Base-by-base conservation (phyloP, 2,113 vertebrate genomes). In the Kobus ellipsiprymnus region DNA sequence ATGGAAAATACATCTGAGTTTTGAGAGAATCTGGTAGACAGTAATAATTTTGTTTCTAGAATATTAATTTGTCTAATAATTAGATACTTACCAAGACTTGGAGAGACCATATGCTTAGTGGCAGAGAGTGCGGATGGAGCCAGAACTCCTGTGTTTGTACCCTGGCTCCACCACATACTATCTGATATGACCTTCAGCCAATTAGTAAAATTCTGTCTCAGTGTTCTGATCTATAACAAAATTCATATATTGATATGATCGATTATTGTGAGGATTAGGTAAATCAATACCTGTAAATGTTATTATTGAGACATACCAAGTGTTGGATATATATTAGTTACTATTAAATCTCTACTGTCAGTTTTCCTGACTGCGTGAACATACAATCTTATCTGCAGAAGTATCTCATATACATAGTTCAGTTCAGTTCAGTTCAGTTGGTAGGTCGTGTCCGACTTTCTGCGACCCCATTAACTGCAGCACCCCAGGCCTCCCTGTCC, bases 11-110 rank as follows among this genome's bases (percentile, higher is more conserved):
- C 16, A 10, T 64, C 55, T 77, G 30, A 67, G 14, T 48, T 54
- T 82, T 91, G 19, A 92, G 29, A 94, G 8, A 54, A 55, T 62
- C 33, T 92, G 50, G 27, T 44, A 82, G 17, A 82, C 6, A 62
- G 13, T 27, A 64, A 71, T 54, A 67, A 4, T 57, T 85, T 29
- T 77, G 30, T 48, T 89, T 92, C 9, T 27, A 52, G 19, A 95
- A 57, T 23, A 80, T 98, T 48, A 78, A 59, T 91, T 54, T 88
- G 80, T 80, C 29, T 88, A 55, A 40, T 81, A 50, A 91, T 74
- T 93, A 87, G 46, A 59, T 54, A 91, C 8, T 77, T 84, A 57
- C 27, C 5, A 92, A 93, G 90, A 83, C 46, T 30, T 2, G 17
- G 21, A 30, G 4, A 36, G 25, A 78, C 17, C 50, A 23, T 12